Evolutionary conservation across 2,113 vertebrate species (phyloP).

Genomic region (Protomyctophum bolini): DNA sequence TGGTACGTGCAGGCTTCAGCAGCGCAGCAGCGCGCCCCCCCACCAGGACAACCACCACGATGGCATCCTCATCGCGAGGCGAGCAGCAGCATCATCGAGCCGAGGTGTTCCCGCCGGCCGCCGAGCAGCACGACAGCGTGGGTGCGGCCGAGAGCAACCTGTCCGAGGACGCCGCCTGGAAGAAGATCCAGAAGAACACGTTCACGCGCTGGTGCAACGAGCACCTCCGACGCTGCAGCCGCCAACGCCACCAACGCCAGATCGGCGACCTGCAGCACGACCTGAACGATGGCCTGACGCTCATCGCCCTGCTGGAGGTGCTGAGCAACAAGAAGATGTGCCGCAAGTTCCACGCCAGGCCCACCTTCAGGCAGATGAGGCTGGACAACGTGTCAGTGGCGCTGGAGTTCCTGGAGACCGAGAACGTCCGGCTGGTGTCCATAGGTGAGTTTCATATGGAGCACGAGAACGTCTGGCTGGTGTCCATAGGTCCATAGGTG

Average conservation of each 20-base stretch:
- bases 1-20: no score
- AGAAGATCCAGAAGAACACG: conserved; percentile 86
- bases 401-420: conserved; percentile 84
- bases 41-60: no score
- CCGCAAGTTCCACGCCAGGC: conserved; percentile 82
- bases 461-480: no score
- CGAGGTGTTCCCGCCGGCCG: conserved; percentile 20
- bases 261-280: conserved; percentile 84
- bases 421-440: conserved; percentile 85
- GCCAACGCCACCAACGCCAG: conserved; percentile 64
- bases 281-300: conserved; percentile 82
- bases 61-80: no score
- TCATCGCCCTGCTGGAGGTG: conserved; percentile 86
- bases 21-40: no score
- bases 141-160: conserved; percentile 85
- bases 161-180: conserved; percentile 85
- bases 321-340: conserved; percentile 86
- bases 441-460: conserved; percentile 88
- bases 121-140: conserved; percentile 52
- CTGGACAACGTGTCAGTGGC: conserved; percentile 88
- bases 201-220: conserved; percentile 87
- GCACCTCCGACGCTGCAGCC: conserved; percentile 75
- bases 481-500: no score
- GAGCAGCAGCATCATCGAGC: not conserved
- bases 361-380: conserved; percentile 88